Base-by-base conservation (phyloP, 1,140 invertebrate genomes). In the Drosophila varians region DNA sequence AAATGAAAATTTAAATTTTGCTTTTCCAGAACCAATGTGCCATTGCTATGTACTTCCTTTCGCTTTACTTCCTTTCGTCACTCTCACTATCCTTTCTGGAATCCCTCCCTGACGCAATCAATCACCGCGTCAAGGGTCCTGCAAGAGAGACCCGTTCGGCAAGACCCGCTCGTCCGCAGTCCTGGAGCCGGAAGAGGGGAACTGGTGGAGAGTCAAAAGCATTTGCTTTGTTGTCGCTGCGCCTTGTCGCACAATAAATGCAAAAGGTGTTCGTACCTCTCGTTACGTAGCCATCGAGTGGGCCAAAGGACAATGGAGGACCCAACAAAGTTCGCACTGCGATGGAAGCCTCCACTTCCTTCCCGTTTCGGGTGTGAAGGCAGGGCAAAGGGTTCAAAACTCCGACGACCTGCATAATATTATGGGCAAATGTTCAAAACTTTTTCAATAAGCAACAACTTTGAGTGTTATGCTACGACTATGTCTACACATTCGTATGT, bases 371-470 rank as follows among this genome's bases (percentile, higher is more conserved):
- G 79, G 79, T 79, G 75, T 79, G 66, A 54, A 45, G 28, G 6
- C 25, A 14, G 5, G 16, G 38, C 54, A 75, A 72, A 56, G 72
- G 75, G 75, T 75, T 61, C 55, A 23, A 38, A 12, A 16, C 49
- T 38, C 66, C 57, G 42, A 34, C 58, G 79, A 84, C 80, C 80
- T 84, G 80, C 76, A 84, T 84, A 84, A 76, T 80, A 86, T 86
- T 86, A 84, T 57, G 80, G 80, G 65, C 80, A 84, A 84, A 86
- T 86, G 80, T 51, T 79, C 25, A 54, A 64, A 84, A 84, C 80
- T 84, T 84, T 84, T 84, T 86, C 80, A 84, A 84, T 84, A 84
- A 84, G 61, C 68, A 79, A 45, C 74, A 86, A 79, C 47, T 76
- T 86, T 62, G 43, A 65, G 47, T 79, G 80, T 74, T 38, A 84